These are phyloP conservation scores for Plemyria rubiginata DNA, from an alignment of 2,888 invertebrate species.

Conservation along the genomic window DNA sequence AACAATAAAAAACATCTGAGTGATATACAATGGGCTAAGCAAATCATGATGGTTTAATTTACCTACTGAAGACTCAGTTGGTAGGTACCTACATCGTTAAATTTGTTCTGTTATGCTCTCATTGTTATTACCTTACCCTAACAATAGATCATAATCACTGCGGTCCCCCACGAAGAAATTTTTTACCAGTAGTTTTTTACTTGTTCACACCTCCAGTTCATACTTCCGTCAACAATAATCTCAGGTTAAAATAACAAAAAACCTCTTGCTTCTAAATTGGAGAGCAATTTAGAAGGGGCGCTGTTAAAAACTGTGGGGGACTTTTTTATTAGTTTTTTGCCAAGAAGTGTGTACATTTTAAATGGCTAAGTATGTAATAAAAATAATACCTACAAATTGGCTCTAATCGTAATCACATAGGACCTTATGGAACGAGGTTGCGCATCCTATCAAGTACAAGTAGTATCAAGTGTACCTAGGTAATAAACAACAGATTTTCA, in stretches of 20 bases:
- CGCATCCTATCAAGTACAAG: too few relatives aligned
- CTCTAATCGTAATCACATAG: too few relatives aligned
- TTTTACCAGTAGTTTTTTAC: constrained; percentile 46
- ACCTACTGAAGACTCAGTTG: neutral
- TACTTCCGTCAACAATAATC: constrained; percentile 58
- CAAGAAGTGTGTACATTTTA: constrained; percentile 38
- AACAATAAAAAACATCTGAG: too few relatives aligned
- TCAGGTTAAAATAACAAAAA: constrained; percentile 50
- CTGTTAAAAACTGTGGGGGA: constrained; percentile 57
- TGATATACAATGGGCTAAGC: too few relatives aligned
- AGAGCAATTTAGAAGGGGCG: constrained; percentile 49
- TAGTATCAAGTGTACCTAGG: too few relatives aligned
- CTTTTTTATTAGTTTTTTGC: constrained; percentile 51
- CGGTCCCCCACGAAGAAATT: constrained; percentile 49
- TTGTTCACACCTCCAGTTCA: constrained; percentile 50
- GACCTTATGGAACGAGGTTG: too few relatives aligned
- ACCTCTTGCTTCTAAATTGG: constrained; percentile 54
- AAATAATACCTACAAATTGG: too few relatives aligned
- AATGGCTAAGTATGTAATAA: neutral
- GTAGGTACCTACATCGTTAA: neutral
- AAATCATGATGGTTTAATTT: too few relatives aligned
- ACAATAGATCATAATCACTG: constrained; percentile 35
- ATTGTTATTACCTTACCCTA: neutral
- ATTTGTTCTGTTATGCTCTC: neutral
- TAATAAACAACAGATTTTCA: too few relatives aligned